Conservation (phyloP, 2,797 vertebrate species). For the Gambusia yucatana region DNA sequence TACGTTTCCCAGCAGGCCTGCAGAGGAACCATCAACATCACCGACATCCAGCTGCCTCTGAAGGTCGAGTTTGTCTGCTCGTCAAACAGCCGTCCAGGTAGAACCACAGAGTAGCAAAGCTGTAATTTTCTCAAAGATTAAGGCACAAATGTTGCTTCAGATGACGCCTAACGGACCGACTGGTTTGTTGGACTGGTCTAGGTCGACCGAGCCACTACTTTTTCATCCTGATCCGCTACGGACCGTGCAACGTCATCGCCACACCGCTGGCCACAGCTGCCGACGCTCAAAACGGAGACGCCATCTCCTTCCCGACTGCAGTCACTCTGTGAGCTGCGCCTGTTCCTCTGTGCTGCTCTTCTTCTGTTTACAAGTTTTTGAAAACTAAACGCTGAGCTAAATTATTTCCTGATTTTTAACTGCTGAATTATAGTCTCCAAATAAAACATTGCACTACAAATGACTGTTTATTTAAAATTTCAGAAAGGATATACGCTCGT, state of each 20-base stretch:
- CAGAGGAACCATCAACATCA: conserved; percentile 79
- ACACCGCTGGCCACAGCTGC: conserved; percentile 83
- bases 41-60: conserved; percentile 83
- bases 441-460: background rate
- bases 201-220: conserved; percentile 84
- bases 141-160: background rate
- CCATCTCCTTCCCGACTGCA: conserved; percentile 82
- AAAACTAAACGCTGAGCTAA: background rate
- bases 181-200: conserved; percentile 17
- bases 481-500: conserved; percentile 81
- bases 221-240: conserved; percentile 84
- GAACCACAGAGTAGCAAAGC: background rate
- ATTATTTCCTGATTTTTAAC: background rate
- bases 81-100: conserved; percentile 75
- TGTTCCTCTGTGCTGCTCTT: background rate
- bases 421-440: background rate
- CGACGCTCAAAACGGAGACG: conserved; percentile 83
- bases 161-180: background rate
- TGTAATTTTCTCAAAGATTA: background rate
- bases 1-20: conserved; percentile 71
- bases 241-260: conserved; percentile 80
- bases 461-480: conserved; percentile 8
- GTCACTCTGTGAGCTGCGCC: conserved; percentile 78
- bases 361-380: background rate
- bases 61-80: conserved; percentile 86